A percentile compares a stretch with the other conserved stretches of the same genome.
These are phyloP conservation scores for Galerucella calmariensis DNA, from an alignment of 2,888 invertebrate species.

Conservation along the genomic window DNA sequence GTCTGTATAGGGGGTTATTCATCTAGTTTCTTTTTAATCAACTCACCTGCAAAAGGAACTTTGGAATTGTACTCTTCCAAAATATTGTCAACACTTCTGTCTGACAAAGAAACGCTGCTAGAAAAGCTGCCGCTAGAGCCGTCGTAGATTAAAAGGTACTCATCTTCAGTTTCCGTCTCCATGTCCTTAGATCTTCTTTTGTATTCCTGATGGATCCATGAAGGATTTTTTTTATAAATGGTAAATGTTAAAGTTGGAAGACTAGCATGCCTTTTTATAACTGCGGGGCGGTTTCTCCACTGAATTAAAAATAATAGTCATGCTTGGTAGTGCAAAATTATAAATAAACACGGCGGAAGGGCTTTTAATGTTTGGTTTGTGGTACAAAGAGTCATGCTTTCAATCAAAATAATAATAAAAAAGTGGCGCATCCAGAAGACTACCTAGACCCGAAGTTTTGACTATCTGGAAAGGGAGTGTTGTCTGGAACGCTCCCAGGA, in stretches of 20 bases:
- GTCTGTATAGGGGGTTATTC: too few species aligned
- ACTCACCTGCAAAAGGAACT: constrained; percentile 86
- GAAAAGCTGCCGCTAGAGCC: constrained; percentile 80
- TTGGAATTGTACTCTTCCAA: constrained; percentile 88
- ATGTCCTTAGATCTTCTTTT: constrained; percentile 86
- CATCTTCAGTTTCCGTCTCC: constrained; percentile 81
- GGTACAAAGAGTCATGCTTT: background rate
- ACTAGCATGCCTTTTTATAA: constrained; percentile 44
- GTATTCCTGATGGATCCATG: constrained; percentile 74
- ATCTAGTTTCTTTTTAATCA: too few species aligned
- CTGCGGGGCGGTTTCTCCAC: constrained; percentile 28
- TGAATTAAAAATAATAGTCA: constrained; percentile 39
- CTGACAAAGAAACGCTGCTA: constrained; percentile 77
- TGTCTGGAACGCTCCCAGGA: too few species aligned
- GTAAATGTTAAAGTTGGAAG: constrained; percentile 37
- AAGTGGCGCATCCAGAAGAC: too few species aligned
- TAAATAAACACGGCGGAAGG: background rate
- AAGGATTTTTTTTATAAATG: constrained; percentile 43
- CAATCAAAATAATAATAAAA: background rate
- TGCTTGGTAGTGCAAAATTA: constrained; percentile 32
- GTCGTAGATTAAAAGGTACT: constrained; percentile 67
- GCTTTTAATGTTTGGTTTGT: background rate
- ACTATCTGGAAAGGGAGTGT: too few species aligned
- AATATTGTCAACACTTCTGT: constrained; percentile 83
- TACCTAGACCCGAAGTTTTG: too few species aligned